Conservation (phyloP, 2,888 invertebrate genomes). For the Metalampra italica region DNA sequence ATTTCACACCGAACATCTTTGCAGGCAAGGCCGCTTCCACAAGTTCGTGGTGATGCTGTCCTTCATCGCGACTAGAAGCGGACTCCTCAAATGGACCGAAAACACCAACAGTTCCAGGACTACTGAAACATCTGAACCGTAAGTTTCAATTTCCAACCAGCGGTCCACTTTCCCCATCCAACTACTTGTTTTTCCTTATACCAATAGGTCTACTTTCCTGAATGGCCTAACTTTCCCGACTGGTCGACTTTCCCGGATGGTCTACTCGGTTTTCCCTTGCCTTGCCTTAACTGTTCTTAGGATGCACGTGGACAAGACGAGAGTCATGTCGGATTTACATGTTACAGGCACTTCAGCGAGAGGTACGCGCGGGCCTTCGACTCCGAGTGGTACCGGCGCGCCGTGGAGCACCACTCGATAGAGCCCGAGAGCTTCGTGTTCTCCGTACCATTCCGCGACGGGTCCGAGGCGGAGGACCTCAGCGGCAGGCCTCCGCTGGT, state of each 20-base stretch:
- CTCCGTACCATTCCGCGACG: constrained; percentile 89
- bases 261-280: no score
- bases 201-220: no score
- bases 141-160: constrained; percentile 43
- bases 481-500: constrained; percentile 80
- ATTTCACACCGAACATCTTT: constrained; percentile 46
- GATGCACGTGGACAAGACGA: no score
- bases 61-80: constrained; percentile 94
- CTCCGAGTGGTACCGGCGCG: constrained; percentile 93
- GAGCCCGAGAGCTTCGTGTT: constrained; percentile 95
- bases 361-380: constrained; percentile 89
- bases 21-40: constrained; percentile 90
- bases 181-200: no score
- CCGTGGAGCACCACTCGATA: constrained; percentile 91
- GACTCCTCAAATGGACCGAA: constrained; percentile 92
- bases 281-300: no score
- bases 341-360: constrained; percentile 87
- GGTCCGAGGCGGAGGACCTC: constrained; percentile 78
- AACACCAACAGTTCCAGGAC: constrained; percentile 69
- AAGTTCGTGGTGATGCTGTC: constrained; percentile 91
- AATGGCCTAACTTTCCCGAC: no score
- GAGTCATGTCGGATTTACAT: no score
- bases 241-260: no score
- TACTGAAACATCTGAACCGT: constrained; percentile 83
- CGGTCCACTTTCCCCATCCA: no score